phyloP scores from a whole-genome alignment of 1,140 invertebrate genomes.

The Euura saliciscinereae region DNA sequence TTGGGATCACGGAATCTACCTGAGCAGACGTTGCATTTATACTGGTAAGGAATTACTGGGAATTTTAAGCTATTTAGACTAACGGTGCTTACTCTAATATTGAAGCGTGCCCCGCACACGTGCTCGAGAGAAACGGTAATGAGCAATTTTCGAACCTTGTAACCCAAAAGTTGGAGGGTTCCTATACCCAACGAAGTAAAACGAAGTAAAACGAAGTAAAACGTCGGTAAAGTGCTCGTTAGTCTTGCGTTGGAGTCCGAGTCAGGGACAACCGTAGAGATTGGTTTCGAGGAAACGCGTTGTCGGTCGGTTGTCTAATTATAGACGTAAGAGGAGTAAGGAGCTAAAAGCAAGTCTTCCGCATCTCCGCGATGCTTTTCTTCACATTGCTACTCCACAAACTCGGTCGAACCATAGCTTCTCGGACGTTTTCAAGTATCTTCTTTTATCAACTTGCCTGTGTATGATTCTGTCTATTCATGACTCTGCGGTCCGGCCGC shows the following conservation, averaged over 20 bases:
- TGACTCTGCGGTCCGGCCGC: no score
- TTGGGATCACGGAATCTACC: background rate
- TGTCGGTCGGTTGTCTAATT: background rate
- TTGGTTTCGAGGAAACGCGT: background rate
- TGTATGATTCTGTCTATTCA: no score
- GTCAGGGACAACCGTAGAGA: background rate
- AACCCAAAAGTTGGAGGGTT: no score
- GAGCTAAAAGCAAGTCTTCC: constrained; percentile 1
- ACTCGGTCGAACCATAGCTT: no score
- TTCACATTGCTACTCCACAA: background rate
- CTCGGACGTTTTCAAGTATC: no score
- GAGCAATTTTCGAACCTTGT: background rate
- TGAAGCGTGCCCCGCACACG: background rate
- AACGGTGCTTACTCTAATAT: background rate
- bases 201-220: no score
- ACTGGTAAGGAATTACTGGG: background rate
- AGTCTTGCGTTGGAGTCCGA: no score
- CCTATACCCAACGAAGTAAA: no score
- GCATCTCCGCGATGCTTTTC: background rate
- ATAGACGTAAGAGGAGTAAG: background rate
- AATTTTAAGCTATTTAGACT: background rate
- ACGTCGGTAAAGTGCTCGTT: no score
- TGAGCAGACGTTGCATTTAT: background rate
- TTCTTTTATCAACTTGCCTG: background rate
- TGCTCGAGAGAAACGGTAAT: background rate